These are phyloP conservation scores for Malacoraja senta DNA, from an alignment of 2,797 vertebrate species.

Conservation along the genomic window DNA sequence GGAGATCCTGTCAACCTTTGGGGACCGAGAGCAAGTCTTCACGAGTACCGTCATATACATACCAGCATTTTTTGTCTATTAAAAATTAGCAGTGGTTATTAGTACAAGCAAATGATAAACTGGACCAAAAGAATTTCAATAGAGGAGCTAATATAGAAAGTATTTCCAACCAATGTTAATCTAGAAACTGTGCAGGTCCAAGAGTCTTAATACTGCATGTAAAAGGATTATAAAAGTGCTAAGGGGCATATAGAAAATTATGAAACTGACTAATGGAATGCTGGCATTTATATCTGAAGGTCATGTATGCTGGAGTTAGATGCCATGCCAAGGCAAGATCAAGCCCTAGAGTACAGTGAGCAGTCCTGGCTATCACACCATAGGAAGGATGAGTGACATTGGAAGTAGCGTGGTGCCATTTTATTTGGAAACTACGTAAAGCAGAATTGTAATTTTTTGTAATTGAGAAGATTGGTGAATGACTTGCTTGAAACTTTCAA, in stretches of 20 bases:
- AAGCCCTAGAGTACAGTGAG: not conserved
- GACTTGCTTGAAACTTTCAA: no score
- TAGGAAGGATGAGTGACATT: not conserved
- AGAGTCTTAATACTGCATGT: not conserved
- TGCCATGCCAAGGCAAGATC: not conserved
- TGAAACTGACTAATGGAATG: not conserved
- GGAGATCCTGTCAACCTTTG: no score
- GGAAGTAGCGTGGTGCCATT: not conserved
- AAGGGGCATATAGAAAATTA: not conserved
- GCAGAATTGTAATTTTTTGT: no score
- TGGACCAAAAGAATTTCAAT: no score
- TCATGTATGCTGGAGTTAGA: no score
- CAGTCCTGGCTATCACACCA: not conserved
- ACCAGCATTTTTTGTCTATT: no score
- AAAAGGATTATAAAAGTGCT: not conserved
- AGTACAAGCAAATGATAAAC: no score
- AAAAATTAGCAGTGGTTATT: no score
- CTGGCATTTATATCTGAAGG: not conserved
- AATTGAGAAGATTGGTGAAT: not conserved
- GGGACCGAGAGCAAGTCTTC: no score
- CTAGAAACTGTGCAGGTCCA: not conserved
- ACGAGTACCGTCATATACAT: no score
- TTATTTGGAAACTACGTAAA: not conserved
- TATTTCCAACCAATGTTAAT: not conserved
- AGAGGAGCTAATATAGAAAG: not conserved